These are phyloP conservation scores for Vanessa atalanta DNA, from an alignment of 1,140 invertebrate genomes.

Conservation along the genomic window DNA sequence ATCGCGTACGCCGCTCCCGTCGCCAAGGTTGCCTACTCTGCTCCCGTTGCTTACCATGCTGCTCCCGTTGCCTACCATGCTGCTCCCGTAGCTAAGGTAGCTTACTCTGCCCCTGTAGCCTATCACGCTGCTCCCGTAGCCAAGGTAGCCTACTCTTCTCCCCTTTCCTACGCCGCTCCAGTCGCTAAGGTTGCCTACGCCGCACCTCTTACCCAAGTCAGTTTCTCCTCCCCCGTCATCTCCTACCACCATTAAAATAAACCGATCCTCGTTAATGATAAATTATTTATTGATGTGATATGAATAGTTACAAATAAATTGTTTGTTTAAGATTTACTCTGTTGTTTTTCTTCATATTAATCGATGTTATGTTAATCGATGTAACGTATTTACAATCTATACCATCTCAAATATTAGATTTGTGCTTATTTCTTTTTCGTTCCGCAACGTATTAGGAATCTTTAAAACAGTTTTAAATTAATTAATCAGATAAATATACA, in stretches of 20 bases:
- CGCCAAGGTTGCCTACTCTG: constrained; percentile 4
- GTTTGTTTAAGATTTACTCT: constrained; percentile 9
- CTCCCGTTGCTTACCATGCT: not conserved
- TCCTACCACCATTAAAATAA: constrained; percentile 9
- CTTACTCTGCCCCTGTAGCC: not conserved
- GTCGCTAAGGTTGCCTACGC: constrained; percentile 53
- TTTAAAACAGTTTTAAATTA: not conserved
- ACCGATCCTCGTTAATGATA: constrained; percentile 41
- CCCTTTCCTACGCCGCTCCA: constrained; percentile 25
- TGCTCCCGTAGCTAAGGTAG: not conserved
- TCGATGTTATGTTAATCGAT: too few species aligned
- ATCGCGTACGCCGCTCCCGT: constrained; percentile 13
- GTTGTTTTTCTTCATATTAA: constrained; percentile 2
- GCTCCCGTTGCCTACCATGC: not conserved
- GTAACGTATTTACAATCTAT: not conserved
- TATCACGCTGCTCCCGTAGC: not conserved
- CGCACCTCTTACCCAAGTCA: constrained; percentile 43
- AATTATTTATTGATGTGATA: constrained; percentile 40
- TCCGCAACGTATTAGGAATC: not conserved
- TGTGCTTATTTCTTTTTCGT: not conserved
- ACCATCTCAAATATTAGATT: too few species aligned
- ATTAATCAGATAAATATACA: constrained; percentile 7
- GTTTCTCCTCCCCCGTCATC: constrained; percentile 42
- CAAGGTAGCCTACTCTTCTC: not conserved
- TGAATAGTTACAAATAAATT: constrained; percentile 25